phyloP scores from a whole-genome alignment of 2,888 invertebrate genomes.

The Drosophila bunnanda region DNA sequence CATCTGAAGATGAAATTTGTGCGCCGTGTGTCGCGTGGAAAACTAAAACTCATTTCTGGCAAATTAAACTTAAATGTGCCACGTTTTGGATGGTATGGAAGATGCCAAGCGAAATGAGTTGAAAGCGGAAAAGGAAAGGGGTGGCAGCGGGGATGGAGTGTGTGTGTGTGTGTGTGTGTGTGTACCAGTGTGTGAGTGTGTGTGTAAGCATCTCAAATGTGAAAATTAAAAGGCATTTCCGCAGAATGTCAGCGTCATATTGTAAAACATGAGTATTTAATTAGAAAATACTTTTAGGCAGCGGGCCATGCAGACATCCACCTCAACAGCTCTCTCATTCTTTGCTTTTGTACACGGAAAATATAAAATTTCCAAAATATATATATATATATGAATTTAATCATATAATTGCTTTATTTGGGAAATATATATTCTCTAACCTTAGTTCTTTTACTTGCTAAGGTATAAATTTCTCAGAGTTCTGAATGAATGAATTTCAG shows the following conservation, averaged over 20 bases:
- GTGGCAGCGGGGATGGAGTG: slow-evolving; percentile 28
- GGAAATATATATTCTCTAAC: not conserved
- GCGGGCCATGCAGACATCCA: slow-evolving; percentile 13
- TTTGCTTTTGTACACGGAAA: not conserved
- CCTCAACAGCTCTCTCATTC: slow-evolving; percentile 11
- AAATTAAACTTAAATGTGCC: slow-evolving; percentile 78
- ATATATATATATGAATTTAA: not conserved
- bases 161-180: slow-evolving; percentile 35
- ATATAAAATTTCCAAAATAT: not conserved
- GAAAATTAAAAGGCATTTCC: slow-evolving; percentile 82
- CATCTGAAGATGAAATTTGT: slow-evolving; percentile 61
- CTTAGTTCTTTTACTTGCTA: not conserved
- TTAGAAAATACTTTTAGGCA: slow-evolving; percentile 78
- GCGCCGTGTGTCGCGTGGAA: slow-evolving; percentile 58
- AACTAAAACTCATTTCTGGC: slow-evolving; percentile 81
- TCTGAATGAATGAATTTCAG: not conserved
- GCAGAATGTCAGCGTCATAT: slow-evolving; percentile 81
- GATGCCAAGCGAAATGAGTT: slow-evolving; percentile 47
- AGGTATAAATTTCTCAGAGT: too few relatives aligned
- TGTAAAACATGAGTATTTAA: slow-evolving; percentile 82
- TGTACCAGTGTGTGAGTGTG: slow-evolving; percentile 24
- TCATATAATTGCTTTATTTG: not conserved
- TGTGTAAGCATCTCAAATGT: slow-evolving; percentile 66
- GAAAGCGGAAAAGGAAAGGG: slow-evolving; percentile 20
- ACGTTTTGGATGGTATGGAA: slow-evolving; percentile 34